phyloP scores from a whole-genome alignment of 2,797 vertebrate species.

The Betta splendens region DNA sequence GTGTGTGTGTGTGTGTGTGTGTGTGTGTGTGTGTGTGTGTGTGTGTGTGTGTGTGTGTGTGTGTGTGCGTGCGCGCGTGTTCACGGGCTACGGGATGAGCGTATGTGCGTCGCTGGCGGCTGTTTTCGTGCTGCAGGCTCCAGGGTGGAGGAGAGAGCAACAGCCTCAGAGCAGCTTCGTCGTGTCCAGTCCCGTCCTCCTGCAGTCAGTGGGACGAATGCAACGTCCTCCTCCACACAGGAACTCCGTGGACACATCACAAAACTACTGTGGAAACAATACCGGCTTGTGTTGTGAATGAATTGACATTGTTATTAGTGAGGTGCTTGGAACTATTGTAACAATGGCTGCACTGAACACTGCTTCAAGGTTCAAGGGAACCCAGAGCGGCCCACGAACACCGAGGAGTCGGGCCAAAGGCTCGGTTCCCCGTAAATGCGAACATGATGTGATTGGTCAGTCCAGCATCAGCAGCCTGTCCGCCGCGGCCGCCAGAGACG shows the following conservation, averaged over 20 bases:
- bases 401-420: constrained; percentile 14
- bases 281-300: constrained; percentile 26
- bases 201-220: constrained; percentile 43
- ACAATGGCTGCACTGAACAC: constrained; percentile 34
- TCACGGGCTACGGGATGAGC: constrained; percentile 8
- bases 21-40: constrained; percentile 18
- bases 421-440: too few relatives aligned
- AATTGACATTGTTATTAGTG: constrained; percentile 7
- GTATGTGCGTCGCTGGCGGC: constrained; percentile 30
- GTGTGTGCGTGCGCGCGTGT: too few relatives aligned
- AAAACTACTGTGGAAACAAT: constrained; percentile 41
- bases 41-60: constrained; percentile 8
- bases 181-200: constrained; percentile 26
- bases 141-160: constrained; percentile 34
- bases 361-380: constrained; percentile 45
- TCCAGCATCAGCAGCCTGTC: constrained; percentile 2
- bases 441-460: constrained; percentile 39
- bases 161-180: constrained; percentile 40
- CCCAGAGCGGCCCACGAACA: constrained; percentile 36
- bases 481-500: too few relatives aligned
- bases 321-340: constrained; percentile 32
- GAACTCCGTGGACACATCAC: constrained; percentile 38
- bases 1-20: constrained; percentile 22
- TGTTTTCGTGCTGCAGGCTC: constrained; percentile 42
- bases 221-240: constrained; percentile 54